phyloP scores from a whole-genome alignment of 2,888 invertebrate species.

The Catocala sponsa region DNA sequence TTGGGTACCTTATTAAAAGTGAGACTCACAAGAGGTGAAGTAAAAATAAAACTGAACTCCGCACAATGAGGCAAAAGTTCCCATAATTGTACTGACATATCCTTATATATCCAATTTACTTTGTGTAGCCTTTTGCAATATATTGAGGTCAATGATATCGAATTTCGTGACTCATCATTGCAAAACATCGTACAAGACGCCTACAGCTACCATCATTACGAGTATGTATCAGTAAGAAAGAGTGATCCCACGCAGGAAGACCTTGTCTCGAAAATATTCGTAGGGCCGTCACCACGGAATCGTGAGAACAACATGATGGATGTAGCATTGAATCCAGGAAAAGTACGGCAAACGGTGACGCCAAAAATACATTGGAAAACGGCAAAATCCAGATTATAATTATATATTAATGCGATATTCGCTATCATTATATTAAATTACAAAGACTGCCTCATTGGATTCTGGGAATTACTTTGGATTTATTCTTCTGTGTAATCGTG shows the following conservation, averaged over 20 bases:
- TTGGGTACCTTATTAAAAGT: not conserved
- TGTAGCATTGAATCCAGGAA: no score
- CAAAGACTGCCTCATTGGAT: no score
- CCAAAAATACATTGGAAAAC: no score
- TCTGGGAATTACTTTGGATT: no score
- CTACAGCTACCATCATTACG: not conserved
- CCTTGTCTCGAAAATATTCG: not conserved
- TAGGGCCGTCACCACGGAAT: not conserved
- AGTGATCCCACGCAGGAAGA: slow-evolving; percentile 4
- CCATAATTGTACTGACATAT: slow-evolving; percentile 2
- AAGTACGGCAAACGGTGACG: no score
- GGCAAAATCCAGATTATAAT: no score
- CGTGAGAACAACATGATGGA: no score
- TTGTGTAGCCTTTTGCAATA: slow-evolving; percentile 33
- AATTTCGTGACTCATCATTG: slow-evolving; percentile 31
- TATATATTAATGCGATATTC: no score
- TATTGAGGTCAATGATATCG: slow-evolving; percentile 52
- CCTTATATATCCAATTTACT: slow-evolving; percentile 28
- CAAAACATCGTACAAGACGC: slow-evolving; percentile 21
- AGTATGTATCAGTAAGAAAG: no score
- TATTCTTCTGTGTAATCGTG: no score
- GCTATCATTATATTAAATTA: no score
- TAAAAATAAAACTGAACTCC: not conserved
- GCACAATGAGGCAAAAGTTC: no score
- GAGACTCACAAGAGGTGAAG: not conserved